Base-by-base conservation (phyloP, 2,797 vertebrate genomes). In the Anableps anableps region DNA sequence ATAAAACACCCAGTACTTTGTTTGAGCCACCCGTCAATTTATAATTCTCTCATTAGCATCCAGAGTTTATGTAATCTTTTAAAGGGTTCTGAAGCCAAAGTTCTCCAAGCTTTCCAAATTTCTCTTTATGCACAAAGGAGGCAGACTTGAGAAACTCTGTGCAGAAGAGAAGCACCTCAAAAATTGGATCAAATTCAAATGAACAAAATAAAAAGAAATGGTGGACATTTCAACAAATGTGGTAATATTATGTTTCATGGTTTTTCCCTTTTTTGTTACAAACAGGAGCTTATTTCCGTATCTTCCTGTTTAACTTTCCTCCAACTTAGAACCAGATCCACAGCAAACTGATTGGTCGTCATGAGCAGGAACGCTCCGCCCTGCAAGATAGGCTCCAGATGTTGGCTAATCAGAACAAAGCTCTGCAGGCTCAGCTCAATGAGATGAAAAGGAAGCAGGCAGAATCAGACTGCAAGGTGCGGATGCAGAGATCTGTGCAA, bases 361-460 rank as follows among this genome's bases (percentile, higher is more conserved):
- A 97, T 9, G 98, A 98, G 84, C 97, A 97, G 81, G 97, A 98
- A 79, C 96, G 97, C 76, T 95, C 96, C 0, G 94, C 96, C 64
- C 93, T 98, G 89, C 97, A 98, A 91, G 97, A 98, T 83, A 96
- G 96, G 73, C 93, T 99, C 62, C 97, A 98, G 85, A 96, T 96
- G 91, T 85, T 96, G 83, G 92, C 96, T 0, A 96, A 97, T 72
- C 97, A 99, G 93, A 98, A 97, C 94, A 97, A 99, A 93, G 96
- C 96, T 76, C 95, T 99, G 31, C 98, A 98, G 93, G 90, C 96
- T 0, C 97, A 98, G 79, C 96, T 99, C 81, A 98, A 88, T 7
- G 97, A 99, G 90, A 97, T 97, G 96, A 98, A 98, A 85, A 96
- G 98, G 92, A 98, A 97, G 82, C 97, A 97, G 82, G 90, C 98